These are phyloP conservation scores for Cyclura pinguis DNA, from an alignment of 2,797 vertebrate genomes.

Conservation along the genomic window DNA sequence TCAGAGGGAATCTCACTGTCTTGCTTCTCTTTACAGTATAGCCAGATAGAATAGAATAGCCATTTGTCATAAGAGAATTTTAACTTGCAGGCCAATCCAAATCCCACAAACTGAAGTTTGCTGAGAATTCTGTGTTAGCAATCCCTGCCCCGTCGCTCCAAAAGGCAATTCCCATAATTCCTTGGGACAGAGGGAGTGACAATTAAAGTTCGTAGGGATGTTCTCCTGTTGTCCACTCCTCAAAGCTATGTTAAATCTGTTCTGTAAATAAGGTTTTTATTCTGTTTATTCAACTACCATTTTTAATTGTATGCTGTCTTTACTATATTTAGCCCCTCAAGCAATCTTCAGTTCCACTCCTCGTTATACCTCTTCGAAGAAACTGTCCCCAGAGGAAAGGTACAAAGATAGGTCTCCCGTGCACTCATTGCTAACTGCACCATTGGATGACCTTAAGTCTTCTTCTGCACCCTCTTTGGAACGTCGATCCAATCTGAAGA, in stretches of 20 bases:
- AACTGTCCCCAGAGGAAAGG: constrained; percentile 56
- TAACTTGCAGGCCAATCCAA: not conserved
- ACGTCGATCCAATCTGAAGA: not conserved
- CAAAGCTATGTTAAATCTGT: not conserved
- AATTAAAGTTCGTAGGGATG: not conserved
- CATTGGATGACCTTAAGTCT: not conserved
- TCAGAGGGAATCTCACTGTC: not conserved
- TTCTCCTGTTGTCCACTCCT: not conserved
- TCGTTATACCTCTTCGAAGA: constrained; percentile 61
- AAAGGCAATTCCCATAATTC: not conserved
- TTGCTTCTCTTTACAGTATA: not conserved
- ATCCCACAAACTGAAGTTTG: not conserved
- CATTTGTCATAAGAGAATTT: not conserved
- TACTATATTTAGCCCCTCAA: constrained; percentile 49
- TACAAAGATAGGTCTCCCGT: constrained; percentile 81
- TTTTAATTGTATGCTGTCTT: constrained; percentile 36
- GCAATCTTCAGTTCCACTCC: constrained; percentile 61
- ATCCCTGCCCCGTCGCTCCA: not conserved
- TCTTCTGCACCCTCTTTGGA: constrained; percentile 44
- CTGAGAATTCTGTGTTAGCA: not conserved
- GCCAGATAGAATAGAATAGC: not conserved
- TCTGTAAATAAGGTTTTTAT: not conserved
- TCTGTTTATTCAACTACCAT: not conserved
- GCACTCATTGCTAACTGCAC: constrained; percentile 81
- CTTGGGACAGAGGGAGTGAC: not conserved